Evolutionary conservation across 2,797 vertebrate species (phyloP).

Genomic region (Urocyon cinereoargenteus): DNA sequence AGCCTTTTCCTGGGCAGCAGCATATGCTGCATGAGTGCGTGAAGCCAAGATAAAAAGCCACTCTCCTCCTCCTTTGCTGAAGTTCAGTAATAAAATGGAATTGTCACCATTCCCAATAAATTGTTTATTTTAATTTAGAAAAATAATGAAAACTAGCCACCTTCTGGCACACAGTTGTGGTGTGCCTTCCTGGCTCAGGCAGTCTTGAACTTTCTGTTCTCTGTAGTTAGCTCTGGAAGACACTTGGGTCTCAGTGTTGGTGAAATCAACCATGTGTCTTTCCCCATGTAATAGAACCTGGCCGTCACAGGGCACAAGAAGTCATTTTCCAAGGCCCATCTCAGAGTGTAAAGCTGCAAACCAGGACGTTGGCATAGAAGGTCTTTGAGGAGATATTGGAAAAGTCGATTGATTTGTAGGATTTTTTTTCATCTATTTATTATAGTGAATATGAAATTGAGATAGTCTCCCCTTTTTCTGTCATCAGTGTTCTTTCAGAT

Average conservation of each 20-base stretch:
- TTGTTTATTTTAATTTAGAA: slow-evolving; percentile 76
- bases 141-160: slow-evolving; percentile 18
- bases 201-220: not conserved
- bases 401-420: not conserved
- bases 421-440: not conserved
- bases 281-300: not conserved
- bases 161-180: not conserved
- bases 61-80: slow-evolving; percentile 50
- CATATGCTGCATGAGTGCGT: slow-evolving; percentile 72
- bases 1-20: slow-evolving; percentile 69
- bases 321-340: not conserved
- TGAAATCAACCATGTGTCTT: slow-evolving; percentile 9
- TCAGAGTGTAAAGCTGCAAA: not conserved
- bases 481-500: not conserved
- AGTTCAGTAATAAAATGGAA: slow-evolving; percentile 71
- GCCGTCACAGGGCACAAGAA: not conserved
- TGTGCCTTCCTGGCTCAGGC: not conserved
- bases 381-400: not conserved
- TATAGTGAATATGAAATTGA: slow-evolving; percentile 8
- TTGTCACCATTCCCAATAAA: slow-evolving; percentile 69
- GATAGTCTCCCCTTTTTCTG: not conserved
- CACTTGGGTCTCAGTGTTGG: not conserved
- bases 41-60: slow-evolving; percentile 72
- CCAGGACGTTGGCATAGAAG: not conserved
- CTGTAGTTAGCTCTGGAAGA: not conserved